Evolutionary conservation across 2,113 vertebrate genomes (phyloP).

Genomic region (Hypanus sabinus): DNA sequence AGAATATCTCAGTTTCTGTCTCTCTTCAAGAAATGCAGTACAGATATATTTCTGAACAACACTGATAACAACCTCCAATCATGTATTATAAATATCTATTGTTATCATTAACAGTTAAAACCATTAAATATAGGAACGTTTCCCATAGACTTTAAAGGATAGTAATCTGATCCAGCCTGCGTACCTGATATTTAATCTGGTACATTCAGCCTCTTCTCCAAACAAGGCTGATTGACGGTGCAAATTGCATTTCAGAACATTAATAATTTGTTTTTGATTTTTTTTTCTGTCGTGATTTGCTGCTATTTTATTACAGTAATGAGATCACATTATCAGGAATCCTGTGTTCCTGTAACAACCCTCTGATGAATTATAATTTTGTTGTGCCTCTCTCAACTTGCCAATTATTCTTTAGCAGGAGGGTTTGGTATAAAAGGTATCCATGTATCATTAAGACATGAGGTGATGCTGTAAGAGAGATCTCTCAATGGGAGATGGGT

Average conservation of each 20-base stretch:
- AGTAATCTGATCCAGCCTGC: not conserved
- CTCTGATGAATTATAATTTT: not conserved
- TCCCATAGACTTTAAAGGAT: not conserved
- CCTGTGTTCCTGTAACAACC: not conserved
- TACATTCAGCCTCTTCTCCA: not conserved
- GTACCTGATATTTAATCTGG: not conserved
- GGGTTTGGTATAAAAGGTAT: not conserved
- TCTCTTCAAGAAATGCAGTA: not conserved
- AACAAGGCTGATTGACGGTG: not conserved
- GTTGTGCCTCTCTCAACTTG: not conserved
- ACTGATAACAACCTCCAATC: not conserved
- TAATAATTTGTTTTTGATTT: conserved; percentile 18
- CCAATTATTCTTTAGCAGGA: not conserved
- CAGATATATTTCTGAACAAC: not conserved
- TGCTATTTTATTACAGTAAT: conserved; percentile 12
- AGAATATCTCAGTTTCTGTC: not conserved
- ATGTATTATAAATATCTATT: not conserved
- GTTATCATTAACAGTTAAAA: not conserved
- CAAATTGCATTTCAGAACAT: not conserved
- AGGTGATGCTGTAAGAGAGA: not conserved
- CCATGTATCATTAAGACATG: not conserved
- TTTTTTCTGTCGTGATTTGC: not conserved
- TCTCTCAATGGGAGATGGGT: not conserved
- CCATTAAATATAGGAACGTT: not conserved
- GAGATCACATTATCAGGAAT: conserved; percentile 21